Conservation (phyloP, 2,113 vertebrate species). For the Silurus glanis region DNA sequence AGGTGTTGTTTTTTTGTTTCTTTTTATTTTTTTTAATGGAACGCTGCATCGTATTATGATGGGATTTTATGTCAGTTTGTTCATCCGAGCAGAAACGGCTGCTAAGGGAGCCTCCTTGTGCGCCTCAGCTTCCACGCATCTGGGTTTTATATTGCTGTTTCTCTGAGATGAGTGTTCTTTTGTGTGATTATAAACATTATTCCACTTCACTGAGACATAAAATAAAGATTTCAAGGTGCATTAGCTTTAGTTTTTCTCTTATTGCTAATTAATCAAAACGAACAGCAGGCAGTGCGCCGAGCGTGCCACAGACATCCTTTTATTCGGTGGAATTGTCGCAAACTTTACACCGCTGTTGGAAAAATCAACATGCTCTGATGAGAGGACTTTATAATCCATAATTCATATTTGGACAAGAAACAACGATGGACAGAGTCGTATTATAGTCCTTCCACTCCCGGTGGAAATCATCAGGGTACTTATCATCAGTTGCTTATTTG, state of each 20-base stretch:
- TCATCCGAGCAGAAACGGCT: constrained; percentile 46
- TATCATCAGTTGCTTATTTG: background rate
- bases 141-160: constrained; percentile 27
- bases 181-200: constrained; percentile 24
- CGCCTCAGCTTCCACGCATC: constrained; percentile 44
- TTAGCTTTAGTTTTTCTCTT: background rate
- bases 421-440: background rate
- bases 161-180: background rate
- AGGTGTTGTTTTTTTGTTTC: background rate
- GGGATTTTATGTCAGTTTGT: constrained; percentile 53
- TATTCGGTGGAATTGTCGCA: background rate
- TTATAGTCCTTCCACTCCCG: background rate
- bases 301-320: background rate
- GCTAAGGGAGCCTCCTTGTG: constrained; percentile 33
- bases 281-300: background rate
- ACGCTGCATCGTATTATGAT: constrained; percentile 21
- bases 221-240: background rate
- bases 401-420: background rate
- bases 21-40: background rate
- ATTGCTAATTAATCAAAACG: background rate
- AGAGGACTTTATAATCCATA: background rate
- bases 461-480: background rate
- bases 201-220: background rate
- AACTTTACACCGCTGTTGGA: background rate
- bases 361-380: background rate